These are phyloP conservation scores for Rhopalosiphum nymphaeae DNA, from an alignment of 2,888 invertebrate species.

Conservation along the genomic window DNA sequence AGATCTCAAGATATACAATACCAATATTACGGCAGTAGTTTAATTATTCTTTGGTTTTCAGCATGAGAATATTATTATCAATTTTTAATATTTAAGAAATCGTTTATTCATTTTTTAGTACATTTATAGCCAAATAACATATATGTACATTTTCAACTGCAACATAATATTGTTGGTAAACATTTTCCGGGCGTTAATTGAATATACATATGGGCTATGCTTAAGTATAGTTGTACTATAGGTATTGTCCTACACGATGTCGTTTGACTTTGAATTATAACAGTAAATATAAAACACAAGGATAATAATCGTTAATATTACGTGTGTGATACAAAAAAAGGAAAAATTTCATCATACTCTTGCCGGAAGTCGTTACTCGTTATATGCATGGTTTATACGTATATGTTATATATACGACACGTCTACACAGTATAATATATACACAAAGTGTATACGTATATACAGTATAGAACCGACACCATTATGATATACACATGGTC, in stretches of 20 bases:
- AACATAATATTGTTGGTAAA: neutral
- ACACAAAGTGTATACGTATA: neutral
- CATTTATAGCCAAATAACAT: neutral
- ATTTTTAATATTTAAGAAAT: neutral
- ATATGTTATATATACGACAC: neutral
- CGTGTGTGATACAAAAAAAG: neutral
- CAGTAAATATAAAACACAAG: conserved; percentile 1
- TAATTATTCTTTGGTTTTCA: neutral
- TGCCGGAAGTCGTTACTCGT: conserved; percentile 45
- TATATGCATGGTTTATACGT: neutral
- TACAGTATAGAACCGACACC: neutral
- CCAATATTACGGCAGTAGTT: neutral
- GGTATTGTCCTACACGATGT: neutral
- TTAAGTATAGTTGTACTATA: neutral
- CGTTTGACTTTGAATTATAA: conserved; percentile 29
- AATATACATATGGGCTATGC: neutral
- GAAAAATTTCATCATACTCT: conserved; percentile 47
- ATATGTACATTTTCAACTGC: neutral
- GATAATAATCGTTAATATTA: conserved; percentile 3
- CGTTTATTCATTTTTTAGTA: neutral
- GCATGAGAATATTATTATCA: neutral
- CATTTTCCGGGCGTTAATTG: neutral
- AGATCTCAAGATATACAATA: neutral
- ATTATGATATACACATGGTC: neutral
- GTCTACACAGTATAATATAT: neutral